Conservation (phyloP, 2,888 invertebrate genomes). For the Poecilobothrus nobilitatus region DNA sequence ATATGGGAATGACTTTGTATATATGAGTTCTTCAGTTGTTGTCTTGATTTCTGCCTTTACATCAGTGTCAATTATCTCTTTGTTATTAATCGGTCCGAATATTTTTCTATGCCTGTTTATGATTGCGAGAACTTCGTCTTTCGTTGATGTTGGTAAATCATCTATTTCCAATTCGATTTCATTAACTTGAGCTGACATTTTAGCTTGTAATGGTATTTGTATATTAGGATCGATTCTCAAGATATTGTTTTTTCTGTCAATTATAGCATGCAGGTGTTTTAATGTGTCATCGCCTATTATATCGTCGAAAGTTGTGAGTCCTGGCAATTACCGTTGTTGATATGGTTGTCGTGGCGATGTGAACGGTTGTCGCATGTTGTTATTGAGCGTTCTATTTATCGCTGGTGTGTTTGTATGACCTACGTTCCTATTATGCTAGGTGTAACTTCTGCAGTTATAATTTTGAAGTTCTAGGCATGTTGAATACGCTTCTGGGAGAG, state of each 20-base stretch:
- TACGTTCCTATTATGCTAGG: neutral
- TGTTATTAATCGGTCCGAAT: conserved; percentile 16
- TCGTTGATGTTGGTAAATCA: neutral
- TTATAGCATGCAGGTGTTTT: too few species aligned
- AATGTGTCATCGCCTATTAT: too few species aligned
- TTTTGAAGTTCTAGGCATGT: conserved; percentile 15
- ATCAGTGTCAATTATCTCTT: neutral
- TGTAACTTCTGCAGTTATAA: neutral
- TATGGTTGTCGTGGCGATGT: neutral
- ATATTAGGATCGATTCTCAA: conserved; percentile 12
- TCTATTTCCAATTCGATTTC: conserved; percentile 10
- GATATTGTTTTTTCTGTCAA: conserved; percentile 12
- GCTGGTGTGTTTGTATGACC: conserved; percentile 12
- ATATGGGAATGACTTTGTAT: conserved; percentile 30
- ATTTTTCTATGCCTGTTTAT: neutral
- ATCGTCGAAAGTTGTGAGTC: too few species aligned
- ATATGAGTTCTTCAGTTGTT: conserved; percentile 25
- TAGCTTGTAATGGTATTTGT: conserved; percentile 16
- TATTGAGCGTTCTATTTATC: neutral
- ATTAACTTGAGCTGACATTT: conserved; percentile 12
- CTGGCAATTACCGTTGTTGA: neutral
- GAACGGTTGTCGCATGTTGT: neutral
- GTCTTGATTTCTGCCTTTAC: conserved; percentile 33
- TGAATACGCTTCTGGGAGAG: conserved; percentile 14
- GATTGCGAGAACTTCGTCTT: neutral